phyloP scores from a whole-genome alignment of 2,113 vertebrate species.

The Ammospiza nelsoni region DNA sequence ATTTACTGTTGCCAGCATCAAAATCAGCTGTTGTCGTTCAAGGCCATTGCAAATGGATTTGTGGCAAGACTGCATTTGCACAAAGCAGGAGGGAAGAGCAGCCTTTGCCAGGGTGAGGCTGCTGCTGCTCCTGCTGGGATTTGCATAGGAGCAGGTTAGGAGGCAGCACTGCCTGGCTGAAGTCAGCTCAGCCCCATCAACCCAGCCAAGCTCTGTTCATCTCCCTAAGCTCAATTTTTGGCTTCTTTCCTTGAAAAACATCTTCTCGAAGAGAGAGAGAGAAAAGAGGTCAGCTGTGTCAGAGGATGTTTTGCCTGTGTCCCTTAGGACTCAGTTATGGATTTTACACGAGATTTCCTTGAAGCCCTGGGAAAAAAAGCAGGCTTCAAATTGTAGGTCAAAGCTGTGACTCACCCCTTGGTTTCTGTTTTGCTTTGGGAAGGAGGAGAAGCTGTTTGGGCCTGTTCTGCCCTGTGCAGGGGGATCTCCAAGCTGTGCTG shows the following conservation, averaged over 20 bases:
- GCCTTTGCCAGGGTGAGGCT: background rate
- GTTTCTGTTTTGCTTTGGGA: background rate
- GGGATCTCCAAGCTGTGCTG: background rate
- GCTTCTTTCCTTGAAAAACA: slow-evolving; percentile 62
- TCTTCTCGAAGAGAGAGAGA: background rate
- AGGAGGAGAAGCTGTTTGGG: background rate
- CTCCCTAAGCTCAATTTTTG: slow-evolving; percentile 34
- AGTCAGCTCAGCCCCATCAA: background rate
- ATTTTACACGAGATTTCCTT: slow-evolving; percentile 65
- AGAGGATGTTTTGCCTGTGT: slow-evolving; percentile 64
- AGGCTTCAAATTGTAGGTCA: slow-evolving; percentile 46
- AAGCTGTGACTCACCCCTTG: slow-evolving; percentile 29
- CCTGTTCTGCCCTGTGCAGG: background rate
- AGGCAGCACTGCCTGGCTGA: background rate
- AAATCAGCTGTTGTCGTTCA: slow-evolving; percentile 37
- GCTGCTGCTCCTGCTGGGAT: background rate
- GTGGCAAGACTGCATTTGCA: background rate
- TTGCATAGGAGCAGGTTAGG: slow-evolving; percentile 21
- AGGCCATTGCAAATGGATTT: slow-evolving; percentile 47
- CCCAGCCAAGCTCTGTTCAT: background rate
- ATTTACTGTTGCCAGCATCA: background rate
- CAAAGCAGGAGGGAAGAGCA: background rate
- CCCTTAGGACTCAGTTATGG: slow-evolving; percentile 37
- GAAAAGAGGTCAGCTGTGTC: slow-evolving; percentile 51
- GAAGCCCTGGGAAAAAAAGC: slow-evolving; percentile 61